These are phyloP conservation scores for Geodia barretti DNA, from an alignment of 37 sponge, comb jelly and placozoan genomes.

Conservation along the genomic window DNA sequence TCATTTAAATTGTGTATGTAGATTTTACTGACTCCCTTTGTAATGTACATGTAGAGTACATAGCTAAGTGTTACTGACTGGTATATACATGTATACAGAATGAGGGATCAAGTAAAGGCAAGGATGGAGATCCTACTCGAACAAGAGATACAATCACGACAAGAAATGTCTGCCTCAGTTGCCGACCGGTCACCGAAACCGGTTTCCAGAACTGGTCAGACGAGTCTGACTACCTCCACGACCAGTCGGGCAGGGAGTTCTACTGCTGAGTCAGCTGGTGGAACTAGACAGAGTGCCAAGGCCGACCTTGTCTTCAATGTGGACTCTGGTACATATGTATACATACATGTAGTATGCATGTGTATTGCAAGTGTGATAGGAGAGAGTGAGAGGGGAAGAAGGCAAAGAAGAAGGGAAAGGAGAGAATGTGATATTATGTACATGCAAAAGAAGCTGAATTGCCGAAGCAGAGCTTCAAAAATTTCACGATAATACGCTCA, in stretches of 20 bases:
- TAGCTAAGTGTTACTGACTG: no score
- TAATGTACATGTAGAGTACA: no score
- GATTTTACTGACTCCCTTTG: no score
- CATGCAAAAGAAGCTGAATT: no score
- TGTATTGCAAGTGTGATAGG: no score
- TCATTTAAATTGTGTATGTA: no score
- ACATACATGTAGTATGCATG: no score
- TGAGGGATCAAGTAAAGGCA: constrained; percentile 64
- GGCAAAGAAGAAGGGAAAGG: no score
- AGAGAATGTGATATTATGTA: no score
- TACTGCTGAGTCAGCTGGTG: background rate
- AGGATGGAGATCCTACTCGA: constrained; percentile 51
- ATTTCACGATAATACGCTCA: no score
- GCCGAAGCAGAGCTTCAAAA: no score
- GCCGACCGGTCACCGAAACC: background rate
- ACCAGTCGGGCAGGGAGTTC: background rate
- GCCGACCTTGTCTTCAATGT: constrained; percentile 48
- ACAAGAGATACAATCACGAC: constrained; percentile 18
- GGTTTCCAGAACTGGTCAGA: constrained; percentile 7
- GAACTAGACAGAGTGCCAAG: constrained; percentile 14
- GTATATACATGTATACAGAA: constrained; percentile 34
- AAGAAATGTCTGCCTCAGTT: background rate
- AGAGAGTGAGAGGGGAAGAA: no score
- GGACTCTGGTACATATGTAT: constrained; percentile 42
- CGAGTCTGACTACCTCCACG: background rate